These are phyloP conservation scores for Hirtodrosophila confusa DNA, from an alignment of 2,888 invertebrate genomes.

Conservation along the genomic window DNA sequence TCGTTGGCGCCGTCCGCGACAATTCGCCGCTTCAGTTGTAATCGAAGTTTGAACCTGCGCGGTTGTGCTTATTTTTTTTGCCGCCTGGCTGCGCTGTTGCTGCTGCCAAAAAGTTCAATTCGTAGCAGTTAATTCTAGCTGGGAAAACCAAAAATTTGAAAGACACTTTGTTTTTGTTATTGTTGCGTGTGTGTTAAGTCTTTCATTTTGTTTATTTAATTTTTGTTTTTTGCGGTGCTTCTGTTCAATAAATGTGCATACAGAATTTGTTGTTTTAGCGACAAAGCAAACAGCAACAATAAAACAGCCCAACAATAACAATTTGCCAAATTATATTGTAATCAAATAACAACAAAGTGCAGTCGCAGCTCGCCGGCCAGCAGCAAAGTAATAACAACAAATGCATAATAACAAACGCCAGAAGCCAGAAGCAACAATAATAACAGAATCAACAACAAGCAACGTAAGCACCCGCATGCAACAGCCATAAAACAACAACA, in stretches of 20 bases:
- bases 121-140: slow-evolving; percentile 12
- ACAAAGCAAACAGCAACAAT: slow-evolving; percentile 1
- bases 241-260: slow-evolving; percentile 3
- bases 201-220: slow-evolving; percentile 1
- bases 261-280: slow-evolving; percentile 2
- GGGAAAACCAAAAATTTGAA: slow-evolving; percentile 11
- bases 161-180: slow-evolving; percentile 6
- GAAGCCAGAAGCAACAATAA: slow-evolving; percentile 14
- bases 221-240: slow-evolving; percentile 11
- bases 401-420: slow-evolving; percentile 17
- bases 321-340: slow-evolving; percentile 50
- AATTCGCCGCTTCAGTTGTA: slow-evolving; percentile 72
- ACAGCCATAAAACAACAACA: slow-evolving; percentile 37
- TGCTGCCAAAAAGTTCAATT: slow-evolving; percentile 24
- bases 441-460: slow-evolving; percentile 8
- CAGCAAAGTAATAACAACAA: slow-evolving; percentile 14
- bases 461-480: slow-evolving; percentile 34
- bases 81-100: slow-evolving; percentile 7
- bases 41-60: slow-evolving; percentile 60
- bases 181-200: slow-evolving; percentile 6
- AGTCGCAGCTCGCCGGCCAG: slow-evolving; percentile 10
- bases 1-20: slow-evolving; percentile 12
- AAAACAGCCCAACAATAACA: slow-evolving; percentile 11
- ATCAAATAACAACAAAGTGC: slow-evolving; percentile 18
- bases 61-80: slow-evolving; percentile 45